A percentile compares a stretch with the other conserved stretches of the same genome.
phyloP scores from a whole-genome alignment of 2,113 vertebrate genomes.

The Phasianus colchicus region DNA sequence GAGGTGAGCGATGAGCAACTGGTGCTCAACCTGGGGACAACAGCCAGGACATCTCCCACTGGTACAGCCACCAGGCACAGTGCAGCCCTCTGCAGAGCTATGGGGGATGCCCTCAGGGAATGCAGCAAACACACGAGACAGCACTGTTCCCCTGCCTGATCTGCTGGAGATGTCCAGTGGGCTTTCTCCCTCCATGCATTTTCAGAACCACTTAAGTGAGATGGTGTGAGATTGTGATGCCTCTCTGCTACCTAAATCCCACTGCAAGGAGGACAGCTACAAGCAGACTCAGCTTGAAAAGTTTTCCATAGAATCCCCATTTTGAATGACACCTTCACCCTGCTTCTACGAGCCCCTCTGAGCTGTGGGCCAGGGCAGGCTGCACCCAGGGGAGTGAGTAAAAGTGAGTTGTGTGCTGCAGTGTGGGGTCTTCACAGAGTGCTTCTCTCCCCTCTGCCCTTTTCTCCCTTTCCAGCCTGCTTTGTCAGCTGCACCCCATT shows the following conservation, averaged over 20 bases:
- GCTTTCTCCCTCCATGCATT: fast-evolving
- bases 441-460: background rate
- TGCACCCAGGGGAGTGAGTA: fast-evolving
- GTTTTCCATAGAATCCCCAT: background rate
- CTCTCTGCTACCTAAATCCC: background rate
- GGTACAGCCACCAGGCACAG: fast-evolving
- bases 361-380: background rate
- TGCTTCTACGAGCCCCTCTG: background rate
- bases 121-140: background rate
- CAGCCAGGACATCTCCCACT: background rate
- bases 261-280: background rate
- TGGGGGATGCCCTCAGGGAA: background rate
- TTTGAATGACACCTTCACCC: background rate
- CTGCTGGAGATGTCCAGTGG: background rate
- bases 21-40: background rate
- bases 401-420: background rate
- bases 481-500: background rate
- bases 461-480: fast-evolving
- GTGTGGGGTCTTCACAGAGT: background rate
- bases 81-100: background rate
- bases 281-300: background rate
- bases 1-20: background rate
- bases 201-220: background rate
- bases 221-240: background rate
- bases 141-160: background rate